Evolutionary conservation across 2,113 vertebrate species (phyloP).

Genomic region (Chlorodrepanis virens): DNA sequence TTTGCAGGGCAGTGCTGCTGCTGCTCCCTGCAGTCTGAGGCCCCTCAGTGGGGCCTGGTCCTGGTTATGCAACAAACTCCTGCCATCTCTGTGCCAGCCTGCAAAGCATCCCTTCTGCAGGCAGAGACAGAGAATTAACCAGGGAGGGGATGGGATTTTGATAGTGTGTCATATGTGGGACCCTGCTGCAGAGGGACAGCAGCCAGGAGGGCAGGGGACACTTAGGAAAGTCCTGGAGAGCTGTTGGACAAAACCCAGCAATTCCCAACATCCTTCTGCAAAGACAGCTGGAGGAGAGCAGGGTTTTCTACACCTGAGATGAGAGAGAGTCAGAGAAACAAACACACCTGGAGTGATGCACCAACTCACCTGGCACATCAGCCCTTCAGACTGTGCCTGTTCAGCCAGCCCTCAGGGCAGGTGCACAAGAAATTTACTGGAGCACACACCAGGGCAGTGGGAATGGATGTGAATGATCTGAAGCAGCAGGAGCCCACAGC

Average conservation of each 20-base stretch:
- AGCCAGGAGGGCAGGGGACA: neutral
- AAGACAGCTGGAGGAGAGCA: neutral
- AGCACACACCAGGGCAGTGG: neutral
- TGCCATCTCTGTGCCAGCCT: neutral
- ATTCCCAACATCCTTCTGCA: neutral
- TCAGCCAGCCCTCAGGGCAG: neutral
- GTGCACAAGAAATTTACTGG: no score
- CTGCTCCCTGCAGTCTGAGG: neutral
- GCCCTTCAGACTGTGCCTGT: neutral
- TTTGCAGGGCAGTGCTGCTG: neutral
- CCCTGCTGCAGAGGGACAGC: neutral
- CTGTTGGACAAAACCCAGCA: neutral
- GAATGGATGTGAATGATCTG: fast-evolving
- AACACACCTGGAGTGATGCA: neutral
- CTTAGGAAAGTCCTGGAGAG: neutral
- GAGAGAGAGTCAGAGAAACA: neutral
- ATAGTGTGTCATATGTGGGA: neutral
- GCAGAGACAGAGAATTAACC: neutral
- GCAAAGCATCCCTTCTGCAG: neutral
- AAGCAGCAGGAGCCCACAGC: neutral
- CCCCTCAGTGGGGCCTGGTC: fast-evolving
- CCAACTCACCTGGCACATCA: neutral
- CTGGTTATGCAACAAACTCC: neutral
- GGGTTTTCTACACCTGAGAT: neutral
- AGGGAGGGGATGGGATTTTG: neutral